Conservation (phyloP, 2,888 invertebrate species). For the Monoplex corrugatus region DNA sequence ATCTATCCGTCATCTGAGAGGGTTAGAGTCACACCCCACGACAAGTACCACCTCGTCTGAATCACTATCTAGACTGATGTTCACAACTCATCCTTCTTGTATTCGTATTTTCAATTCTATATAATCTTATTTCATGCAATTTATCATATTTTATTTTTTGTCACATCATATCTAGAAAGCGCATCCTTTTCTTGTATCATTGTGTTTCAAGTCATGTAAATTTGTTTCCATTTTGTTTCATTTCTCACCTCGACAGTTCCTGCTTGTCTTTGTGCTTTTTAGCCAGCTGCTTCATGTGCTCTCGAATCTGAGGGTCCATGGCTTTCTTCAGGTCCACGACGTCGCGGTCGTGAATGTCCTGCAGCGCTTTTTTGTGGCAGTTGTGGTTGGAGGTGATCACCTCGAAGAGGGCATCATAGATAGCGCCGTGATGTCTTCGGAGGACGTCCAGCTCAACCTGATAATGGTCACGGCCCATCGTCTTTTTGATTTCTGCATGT, state of each 20-base stretch:
- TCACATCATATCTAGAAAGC: no score
- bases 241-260: conserved; percentile 86
- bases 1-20: no score
- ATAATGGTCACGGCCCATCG: conserved; percentile 85
- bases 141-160: no score
- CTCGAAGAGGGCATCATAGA: conserved; percentile 76
- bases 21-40: no score
- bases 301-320: conserved; percentile 91
- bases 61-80: no score
- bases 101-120: no score
- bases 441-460: conserved; percentile 89
- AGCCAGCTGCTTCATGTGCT: conserved; percentile 92
- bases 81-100: no score
- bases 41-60: no score
- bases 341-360: conserved; percentile 79
- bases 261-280: conserved; percentile 94
- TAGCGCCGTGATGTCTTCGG: conserved; percentile 91
- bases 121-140: no score
- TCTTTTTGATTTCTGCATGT: conserved; percentile 77
- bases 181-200: no score
- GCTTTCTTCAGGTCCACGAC: conserved; percentile 86
- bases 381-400: conserved; percentile 69
- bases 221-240: no score
- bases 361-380: conserved; percentile 82
- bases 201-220: no score